A percentile compares a stretch with the other conserved stretches of the same genome.
phyloP scores from a whole-genome alignment of 2,797 vertebrate species.

The Spinibarbus caldwelli region DNA sequence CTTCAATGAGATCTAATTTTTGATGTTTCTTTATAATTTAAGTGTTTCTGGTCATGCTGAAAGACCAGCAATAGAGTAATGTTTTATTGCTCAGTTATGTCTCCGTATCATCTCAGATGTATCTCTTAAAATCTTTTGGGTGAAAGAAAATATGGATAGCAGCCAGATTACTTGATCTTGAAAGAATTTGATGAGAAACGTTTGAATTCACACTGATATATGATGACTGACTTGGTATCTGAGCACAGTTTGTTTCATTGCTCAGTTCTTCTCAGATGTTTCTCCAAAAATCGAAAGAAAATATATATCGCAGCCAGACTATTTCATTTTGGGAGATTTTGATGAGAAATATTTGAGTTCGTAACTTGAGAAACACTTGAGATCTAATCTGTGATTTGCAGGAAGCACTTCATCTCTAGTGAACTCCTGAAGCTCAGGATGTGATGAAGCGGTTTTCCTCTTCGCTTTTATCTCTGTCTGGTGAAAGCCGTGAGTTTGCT shows the following conservation, averaged over 20 bases:
- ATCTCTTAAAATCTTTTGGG: too few species aligned
- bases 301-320: too few species aligned
- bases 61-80: too few species aligned
- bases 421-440: background rate
- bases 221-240: background rate
- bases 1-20: too few species aligned
- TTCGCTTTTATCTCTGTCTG: constrained; percentile 2
- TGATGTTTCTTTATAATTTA: too few species aligned
- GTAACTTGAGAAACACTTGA: background rate
- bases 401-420: background rate
- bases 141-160: too few species aligned
- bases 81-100: too few species aligned
- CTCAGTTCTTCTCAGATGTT: background rate
- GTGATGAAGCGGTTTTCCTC: background rate
- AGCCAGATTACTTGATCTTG: too few species aligned
- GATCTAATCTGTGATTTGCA: background rate
- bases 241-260: background rate
- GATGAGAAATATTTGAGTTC: background rate
- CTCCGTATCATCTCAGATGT: too few species aligned
- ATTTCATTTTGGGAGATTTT: background rate
- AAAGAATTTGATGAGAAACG: too few species aligned
- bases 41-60: too few species aligned
- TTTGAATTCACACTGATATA: too few species aligned
- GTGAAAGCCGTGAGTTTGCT: constrained; percentile 18
- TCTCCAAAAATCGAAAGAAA: background rate